Evolutionary conservation across 2,113 vertebrate genomes (phyloP).

Genomic region (Rousettus leschenaultii): DNA sequence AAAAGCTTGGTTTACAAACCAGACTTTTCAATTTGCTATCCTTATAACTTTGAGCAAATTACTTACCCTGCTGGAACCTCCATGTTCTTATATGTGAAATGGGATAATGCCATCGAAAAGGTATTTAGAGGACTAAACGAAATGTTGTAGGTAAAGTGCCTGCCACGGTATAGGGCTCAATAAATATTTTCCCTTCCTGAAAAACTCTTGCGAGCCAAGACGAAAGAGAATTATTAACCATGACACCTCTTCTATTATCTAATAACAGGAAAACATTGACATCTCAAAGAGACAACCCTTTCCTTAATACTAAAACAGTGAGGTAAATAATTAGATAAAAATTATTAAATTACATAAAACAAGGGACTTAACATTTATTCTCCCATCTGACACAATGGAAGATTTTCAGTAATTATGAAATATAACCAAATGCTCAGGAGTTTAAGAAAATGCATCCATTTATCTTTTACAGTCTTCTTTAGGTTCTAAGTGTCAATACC

Average conservation of each 20-base stretch:
- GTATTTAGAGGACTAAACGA: background rate
- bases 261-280: background rate
- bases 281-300: background rate
- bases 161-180: background rate
- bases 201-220: slow-evolving; percentile 11
- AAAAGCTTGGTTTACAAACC: background rate
- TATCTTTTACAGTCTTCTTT: background rate
- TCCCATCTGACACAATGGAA: background rate
- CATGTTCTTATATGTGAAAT: background rate
- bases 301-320: background rate
- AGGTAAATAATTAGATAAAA: slow-evolving; percentile 6
- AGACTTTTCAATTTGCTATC: background rate
- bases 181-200: background rate
- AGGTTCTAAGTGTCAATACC: background rate
- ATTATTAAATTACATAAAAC: background rate
- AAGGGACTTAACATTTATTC: background rate
- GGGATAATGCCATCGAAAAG: background rate
- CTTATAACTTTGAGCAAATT: background rate
- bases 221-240: background rate
- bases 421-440: background rate
- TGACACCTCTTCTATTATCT: background rate
- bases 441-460: background rate
- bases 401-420: background rate
- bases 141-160: background rate
- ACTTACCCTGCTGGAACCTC: background rate